Base-by-base conservation (phyloP, 2,797 vertebrate genomes). In the Pyrocephalus nanus region DNA sequence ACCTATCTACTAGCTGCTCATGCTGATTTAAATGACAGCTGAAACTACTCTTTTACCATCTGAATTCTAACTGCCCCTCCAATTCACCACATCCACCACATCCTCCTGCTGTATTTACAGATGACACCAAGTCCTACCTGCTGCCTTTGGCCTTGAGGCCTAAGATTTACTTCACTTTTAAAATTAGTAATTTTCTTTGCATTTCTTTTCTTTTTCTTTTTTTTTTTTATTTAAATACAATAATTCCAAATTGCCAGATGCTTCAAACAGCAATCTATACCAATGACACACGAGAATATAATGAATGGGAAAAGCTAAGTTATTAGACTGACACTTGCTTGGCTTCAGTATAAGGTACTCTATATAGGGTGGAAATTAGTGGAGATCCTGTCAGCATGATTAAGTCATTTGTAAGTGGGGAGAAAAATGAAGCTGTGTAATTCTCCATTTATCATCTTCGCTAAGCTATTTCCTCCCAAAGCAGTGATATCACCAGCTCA, bases 371-470 rank as follows among this genome's bases (percentile, higher is more conserved):
- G 15, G 48, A 77, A 82, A 71, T 79, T 84, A 88, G 45, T 51
- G 47, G 61, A 89, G 72, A 72, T 75, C 32, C 26, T 92, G 62
- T 83, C 82, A 83, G 47, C 25, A 32, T 38, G 42, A 82, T 87
- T 69, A 80, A 93, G 70, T 80, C 27, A 72, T 91, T 88, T 88
- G 21, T 75, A 96, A 77, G 38, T 45, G 50, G 23, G 36, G 43
- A 86, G 72, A 78, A 87, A 95, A 92, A 86, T 43, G 90, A 69
- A 85, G 75, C 57, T 51, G 13, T 69, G 7, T 78, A 61, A 88
- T 93, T 93, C 79, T 81, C 40, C 38, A 61, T 95, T 69, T 93
- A 65, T 95, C 73, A 91, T 72, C 34, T 91, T 38, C 4, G 19
- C 29, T 75, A 71, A 84, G 55, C 42, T 72, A 20, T 75, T 78